A percentile compares a stretch with the other conserved stretches of the same genome.
Evolutionary conservation across 2,888 invertebrate species (phyloP).

Genomic region (Eumerus sabulonum): DNA sequence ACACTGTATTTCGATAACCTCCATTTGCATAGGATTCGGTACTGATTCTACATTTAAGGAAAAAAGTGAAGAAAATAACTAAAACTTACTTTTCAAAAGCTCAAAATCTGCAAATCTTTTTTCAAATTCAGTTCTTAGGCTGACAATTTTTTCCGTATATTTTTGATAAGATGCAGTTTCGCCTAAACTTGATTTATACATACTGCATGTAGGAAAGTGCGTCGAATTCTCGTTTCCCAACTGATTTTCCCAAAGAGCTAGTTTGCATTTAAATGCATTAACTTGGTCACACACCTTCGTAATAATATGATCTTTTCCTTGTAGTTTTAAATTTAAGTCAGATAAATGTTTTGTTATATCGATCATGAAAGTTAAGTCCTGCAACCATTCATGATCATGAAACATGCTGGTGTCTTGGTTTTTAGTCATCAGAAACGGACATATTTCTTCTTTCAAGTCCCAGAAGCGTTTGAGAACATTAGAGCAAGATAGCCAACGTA

Average conservation of each 20-base stretch:
- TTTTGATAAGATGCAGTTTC: slow-evolving; percentile 43
- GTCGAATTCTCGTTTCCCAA: too few relatives aligned
- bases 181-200: slow-evolving; percentile 45
- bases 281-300: slow-evolving; percentile 64
- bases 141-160: slow-evolving; percentile 47
- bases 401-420: too few relatives aligned
- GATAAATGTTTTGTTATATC: slow-evolving; percentile 48
- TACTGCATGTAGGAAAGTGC: slow-evolving; percentile 56
- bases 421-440: slow-evolving; percentile 37
- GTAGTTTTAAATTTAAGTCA: too few relatives aligned
- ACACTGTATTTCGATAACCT: slow-evolving; percentile 34
- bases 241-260: slow-evolving; percentile 66
- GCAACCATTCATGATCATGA: too few relatives aligned
- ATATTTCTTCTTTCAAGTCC: slow-evolving; percentile 55
- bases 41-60: slow-evolving; percentile 30
- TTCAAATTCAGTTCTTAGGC: too few relatives aligned
- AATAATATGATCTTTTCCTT: slow-evolving; percentile 63
- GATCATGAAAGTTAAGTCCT: too few relatives aligned
- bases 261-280: slow-evolving; percentile 68
- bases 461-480: slow-evolving; percentile 70
- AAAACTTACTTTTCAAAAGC: slow-evolving; percentile 52
- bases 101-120: slow-evolving; percentile 65
- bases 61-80: slow-evolving; percentile 20
- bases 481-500: too few relatives aligned
- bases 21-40: slow-evolving; percentile 36